Evolutionary conservation across 2,113 vertebrate genomes (phyloP).

Genomic region (Phoxinus phoxinus): DNA sequence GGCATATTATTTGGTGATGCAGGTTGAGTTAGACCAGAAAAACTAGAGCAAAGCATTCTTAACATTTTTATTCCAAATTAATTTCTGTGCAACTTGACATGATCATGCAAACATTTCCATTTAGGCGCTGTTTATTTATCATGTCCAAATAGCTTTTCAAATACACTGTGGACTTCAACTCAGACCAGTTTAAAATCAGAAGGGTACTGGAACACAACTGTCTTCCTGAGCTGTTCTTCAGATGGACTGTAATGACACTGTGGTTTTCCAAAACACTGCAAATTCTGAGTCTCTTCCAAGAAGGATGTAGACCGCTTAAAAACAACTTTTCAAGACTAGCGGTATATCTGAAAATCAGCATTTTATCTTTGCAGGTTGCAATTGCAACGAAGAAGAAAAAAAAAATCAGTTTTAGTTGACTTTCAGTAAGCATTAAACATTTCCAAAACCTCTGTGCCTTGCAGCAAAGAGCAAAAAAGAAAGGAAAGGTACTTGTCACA

Average conservation of each 20-base stretch:
- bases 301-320: not conserved
- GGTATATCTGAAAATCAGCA: slow-evolving; percentile 9
- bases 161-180: not conserved
- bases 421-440: slow-evolving; percentile 2
- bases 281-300: not conserved
- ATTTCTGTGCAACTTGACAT: slow-evolving; percentile 2
- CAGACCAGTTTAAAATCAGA: not conserved
- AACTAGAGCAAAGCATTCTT: slow-evolving; percentile 18
- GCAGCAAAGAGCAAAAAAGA: slow-evolving; percentile 36
- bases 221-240: not conserved
- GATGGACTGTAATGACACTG: not conserved
- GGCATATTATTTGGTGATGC: not conserved
- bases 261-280: slow-evolving; percentile 4
- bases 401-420: not conserved
- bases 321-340: not conserved
- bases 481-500: slow-evolving; percentile 15
- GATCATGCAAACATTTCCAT: slow-evolving; percentile 6
- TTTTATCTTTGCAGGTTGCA: not conserved
- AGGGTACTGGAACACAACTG: not conserved
- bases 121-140: not conserved
- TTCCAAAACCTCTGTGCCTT: slow-evolving; percentile 12
- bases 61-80: slow-evolving; percentile 10
- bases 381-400: not conserved
- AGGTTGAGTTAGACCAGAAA: not conserved
- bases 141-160: slow-evolving; percentile 5